A percentile compares a stretch with the other conserved stretches of the same genome.
These are phyloP conservation scores for Oryzias javanicus DNA, from an alignment of 2,113 vertebrate genomes.

Conservation along the genomic window DNA sequence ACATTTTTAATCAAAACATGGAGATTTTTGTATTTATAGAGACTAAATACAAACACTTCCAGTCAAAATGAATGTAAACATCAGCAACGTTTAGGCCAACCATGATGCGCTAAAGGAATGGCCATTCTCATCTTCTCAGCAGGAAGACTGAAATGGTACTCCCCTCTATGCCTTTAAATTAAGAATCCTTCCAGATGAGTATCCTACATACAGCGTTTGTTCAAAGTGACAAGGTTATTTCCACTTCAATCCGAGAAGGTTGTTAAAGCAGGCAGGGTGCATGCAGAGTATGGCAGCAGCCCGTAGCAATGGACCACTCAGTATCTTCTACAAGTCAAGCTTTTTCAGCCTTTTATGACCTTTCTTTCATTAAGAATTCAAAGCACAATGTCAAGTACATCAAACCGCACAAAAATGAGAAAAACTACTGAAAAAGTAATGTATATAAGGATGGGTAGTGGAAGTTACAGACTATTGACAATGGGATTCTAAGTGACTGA, in stretches of 20 bases:
- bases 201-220: neutral
- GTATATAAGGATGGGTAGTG: neutral
- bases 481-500: conserved; percentile 7
- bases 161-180: conserved; percentile 14
- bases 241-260: conserved; percentile 9
- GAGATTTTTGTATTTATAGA: too few relatives aligned
- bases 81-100: neutral
- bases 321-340: conserved; percentile 34
- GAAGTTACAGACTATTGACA: conserved; percentile 41
- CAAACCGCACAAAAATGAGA: conserved; percentile 18
- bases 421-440: conserved; percentile 8
- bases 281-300: neutral
- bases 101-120: neutral
- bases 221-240: conserved; percentile 24
- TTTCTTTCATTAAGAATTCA: conserved; percentile 55
- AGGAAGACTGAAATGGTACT: conserved; percentile 3
- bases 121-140: conserved; percentile 7
- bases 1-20: too few relatives aligned
- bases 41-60: too few relatives aligned
- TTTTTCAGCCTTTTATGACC: conserved; percentile 41
- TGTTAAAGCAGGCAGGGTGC: conserved; percentile 24
- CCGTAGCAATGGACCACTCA: conserved; percentile 20
- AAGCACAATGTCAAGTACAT: conserved; percentile 11
- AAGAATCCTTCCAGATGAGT: neutral
- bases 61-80: too few relatives aligned